Base-by-base conservation (phyloP, 2,797 vertebrate genomes). In the Sebastes matsubarae region DNA sequence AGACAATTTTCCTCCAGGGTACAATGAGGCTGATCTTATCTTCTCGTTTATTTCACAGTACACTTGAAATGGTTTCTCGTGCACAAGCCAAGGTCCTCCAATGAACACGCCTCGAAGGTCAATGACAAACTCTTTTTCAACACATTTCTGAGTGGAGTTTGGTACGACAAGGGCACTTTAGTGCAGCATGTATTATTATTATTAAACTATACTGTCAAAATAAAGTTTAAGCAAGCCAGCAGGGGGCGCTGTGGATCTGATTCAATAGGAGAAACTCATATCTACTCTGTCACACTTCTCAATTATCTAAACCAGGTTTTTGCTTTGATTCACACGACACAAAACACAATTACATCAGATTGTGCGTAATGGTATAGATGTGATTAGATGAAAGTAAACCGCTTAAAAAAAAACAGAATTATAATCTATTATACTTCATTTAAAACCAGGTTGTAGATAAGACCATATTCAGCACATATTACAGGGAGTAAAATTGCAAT, bases 11-110 rank as follows among this genome's bases (percentile, higher is more conserved):
- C 71, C 68, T 77, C 52, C 38, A 42, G 72, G 63, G 72, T 72
- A 66, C 22, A 81, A 81, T 67, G 46, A 75, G 42, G 52, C 32
- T 38, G 60, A 76, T 83, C 55, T 64, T 80, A 78, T 89, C 80
- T 72, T 87, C 74, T 75, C 20, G 9, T 81, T 71, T 81, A 77
- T 73, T 87, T 61, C 77, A 58, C 64, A 68, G n/a, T 57, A 61
- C 50, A 69, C 68, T 76, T 25, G 10, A 71, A 79, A 79, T 65
- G 24, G 55, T 79, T 71, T 77, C 7, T 73, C 25, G 65, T 18
- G 42, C 22, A 58, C 67, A 50, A 77, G 36, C 54, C 22, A 8
- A 46, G 3, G 58, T 32, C 34, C 8, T 61, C 64, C 58, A 27
- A 67, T 6, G 38, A 42, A 76, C 30, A 64, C 24, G 4, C 60